Percentiles rank a stretch among this genome's conserved stretches.
phyloP scores from a whole-genome alignment of 2,888 invertebrate genomes.

The Oscheius sp. region DNA sequence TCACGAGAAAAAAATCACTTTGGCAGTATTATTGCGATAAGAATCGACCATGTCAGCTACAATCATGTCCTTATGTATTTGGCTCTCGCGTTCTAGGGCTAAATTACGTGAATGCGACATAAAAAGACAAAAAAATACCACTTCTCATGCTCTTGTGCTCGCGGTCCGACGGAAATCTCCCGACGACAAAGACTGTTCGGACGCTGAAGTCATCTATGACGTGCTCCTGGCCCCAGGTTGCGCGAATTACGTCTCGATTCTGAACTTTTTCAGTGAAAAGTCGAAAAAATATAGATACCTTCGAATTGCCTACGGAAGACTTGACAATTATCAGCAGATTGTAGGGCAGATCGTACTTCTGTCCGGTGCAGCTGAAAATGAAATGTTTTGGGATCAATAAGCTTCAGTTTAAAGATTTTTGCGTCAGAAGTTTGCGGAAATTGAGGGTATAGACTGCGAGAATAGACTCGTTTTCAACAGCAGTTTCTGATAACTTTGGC shows the following conservation, averaged over 20 bases:
- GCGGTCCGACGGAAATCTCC: conserved; percentile 26
- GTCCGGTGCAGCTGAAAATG: conserved; percentile 13
- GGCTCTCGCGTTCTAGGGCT: conserved; percentile 45
- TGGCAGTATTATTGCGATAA: conserved; percentile 66
- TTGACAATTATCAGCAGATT: conserved; percentile 33
- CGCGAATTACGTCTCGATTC: conserved; percentile 33
- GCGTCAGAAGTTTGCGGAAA: neutral
- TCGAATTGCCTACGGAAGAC: conserved; percentile 20
- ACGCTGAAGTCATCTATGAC: conserved; percentile 34
- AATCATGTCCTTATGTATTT: conserved; percentile 54
- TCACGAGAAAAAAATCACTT: conserved; percentile 42
- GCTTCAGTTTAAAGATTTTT: neutral
- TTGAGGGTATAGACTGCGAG: neutral
- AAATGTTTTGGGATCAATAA: neutral
- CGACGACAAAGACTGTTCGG: conserved; percentile 36
- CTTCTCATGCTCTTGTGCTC: conserved; percentile 36
- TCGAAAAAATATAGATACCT: neutral
- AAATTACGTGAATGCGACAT: neutral
- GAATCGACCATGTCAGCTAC: conserved; percentile 58
- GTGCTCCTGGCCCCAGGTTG: conserved; percentile 36
- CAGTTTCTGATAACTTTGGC: too few species aligned
- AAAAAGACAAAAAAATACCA: conserved; percentile 4
- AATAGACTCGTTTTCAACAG: too few species aligned
- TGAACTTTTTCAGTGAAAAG: conserved; percentile 6
- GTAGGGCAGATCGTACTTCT: conserved; percentile 23